Percentiles rank a stretch among this genome's conserved stretches.
phyloP scores from a whole-genome alignment of 1,140 invertebrate genomes.

The Goniozus legneri region DNA sequence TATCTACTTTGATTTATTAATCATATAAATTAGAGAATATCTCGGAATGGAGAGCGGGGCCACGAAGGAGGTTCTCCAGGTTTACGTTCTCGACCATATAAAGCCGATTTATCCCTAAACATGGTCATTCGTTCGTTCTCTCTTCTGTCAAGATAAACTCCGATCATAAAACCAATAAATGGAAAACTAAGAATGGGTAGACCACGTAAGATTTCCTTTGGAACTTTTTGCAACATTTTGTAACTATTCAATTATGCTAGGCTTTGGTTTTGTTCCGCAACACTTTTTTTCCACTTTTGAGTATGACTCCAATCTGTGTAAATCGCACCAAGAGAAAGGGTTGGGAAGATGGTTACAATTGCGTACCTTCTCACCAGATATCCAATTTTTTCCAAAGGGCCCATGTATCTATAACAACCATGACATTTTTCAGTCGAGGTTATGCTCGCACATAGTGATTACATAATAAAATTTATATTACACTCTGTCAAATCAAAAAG shows the following conservation, averaged over 20 bases:
- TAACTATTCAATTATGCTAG: not conserved
- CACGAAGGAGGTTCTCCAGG: constrained; percentile 69
- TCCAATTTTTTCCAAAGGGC: constrained; percentile 7
- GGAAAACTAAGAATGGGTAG: constrained; percentile 51
- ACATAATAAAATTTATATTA: too few species aligned
- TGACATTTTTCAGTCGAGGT: too few species aligned
- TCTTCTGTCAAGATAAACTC: constrained; percentile 62
- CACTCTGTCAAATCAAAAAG: too few species aligned
- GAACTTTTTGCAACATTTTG: not conserved
- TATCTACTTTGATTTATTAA: not conserved
- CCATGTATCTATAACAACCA: constrained; percentile 43
- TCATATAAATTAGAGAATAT: not conserved
- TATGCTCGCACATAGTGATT: too few species aligned
- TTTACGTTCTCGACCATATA: constrained; percentile 65
- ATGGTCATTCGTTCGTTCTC: constrained; percentile 67
- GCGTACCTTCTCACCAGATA: constrained; percentile 55
- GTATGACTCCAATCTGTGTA: constrained; percentile 69
- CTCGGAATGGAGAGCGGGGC: constrained; percentile 39
- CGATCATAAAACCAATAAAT: constrained; percentile 57
- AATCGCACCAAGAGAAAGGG: constrained; percentile 56
- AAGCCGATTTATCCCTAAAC: constrained; percentile 73
- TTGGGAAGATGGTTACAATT: constrained; percentile 63
- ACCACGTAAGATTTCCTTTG: constrained; percentile 7
- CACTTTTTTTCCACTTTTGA: constrained; percentile 61
- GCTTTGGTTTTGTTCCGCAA: constrained; percentile 19